phyloP scores from a whole-genome alignment of 2,888 invertebrate species.

The Serrognathus titanus region DNA sequence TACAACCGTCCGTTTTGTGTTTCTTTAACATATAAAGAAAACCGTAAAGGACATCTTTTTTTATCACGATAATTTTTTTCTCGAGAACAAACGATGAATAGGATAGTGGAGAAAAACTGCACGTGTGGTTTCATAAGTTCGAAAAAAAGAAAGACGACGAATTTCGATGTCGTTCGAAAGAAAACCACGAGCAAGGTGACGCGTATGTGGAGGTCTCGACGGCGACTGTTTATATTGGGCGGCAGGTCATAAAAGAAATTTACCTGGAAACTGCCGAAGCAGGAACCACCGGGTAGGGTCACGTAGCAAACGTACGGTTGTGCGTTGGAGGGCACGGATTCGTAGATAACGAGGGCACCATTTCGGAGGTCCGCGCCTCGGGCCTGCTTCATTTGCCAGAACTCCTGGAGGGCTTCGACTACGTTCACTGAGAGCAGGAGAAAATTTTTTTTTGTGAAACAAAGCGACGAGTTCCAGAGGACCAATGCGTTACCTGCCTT shows the following conservation, averaged over 20 bases:
- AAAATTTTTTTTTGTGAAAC: neutral
- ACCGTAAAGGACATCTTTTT: too few relatives aligned
- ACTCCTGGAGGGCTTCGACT: slow-evolving; percentile 92
- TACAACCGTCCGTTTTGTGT: too few relatives aligned
- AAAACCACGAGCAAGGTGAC: too few relatives aligned
- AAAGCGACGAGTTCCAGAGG: neutral
- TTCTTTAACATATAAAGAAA: too few relatives aligned
- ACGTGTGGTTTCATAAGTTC: too few relatives aligned
- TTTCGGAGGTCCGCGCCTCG: slow-evolving; percentile 80
- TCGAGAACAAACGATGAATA: too few relatives aligned
- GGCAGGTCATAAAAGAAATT: slow-evolving; percentile 8
- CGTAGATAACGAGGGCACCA: slow-evolving; percentile 90
- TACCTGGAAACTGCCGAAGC: slow-evolving; percentile 94
- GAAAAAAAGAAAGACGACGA: too few relatives aligned
- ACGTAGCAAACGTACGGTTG: slow-evolving; percentile 95
- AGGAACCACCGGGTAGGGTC: slow-evolving; percentile 91
- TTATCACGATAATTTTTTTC: too few relatives aligned
- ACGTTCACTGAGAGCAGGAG: slow-evolving; percentile 74
- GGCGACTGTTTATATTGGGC: neutral
- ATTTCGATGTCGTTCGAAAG: too few relatives aligned
- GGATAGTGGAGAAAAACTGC: too few relatives aligned
- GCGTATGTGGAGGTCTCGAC: too few relatives aligned
- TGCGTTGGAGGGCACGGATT: slow-evolving; percentile 86
- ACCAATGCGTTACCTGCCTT: slow-evolving; percentile 24
- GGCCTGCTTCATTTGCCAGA: slow-evolving; percentile 96